A percentile compares a stretch with the other conserved stretches of the same genome.
These are phyloP conservation scores for Labeo calbasu DNA, from an alignment of 2,797 vertebrate genomes.

Conservation along the genomic window DNA sequence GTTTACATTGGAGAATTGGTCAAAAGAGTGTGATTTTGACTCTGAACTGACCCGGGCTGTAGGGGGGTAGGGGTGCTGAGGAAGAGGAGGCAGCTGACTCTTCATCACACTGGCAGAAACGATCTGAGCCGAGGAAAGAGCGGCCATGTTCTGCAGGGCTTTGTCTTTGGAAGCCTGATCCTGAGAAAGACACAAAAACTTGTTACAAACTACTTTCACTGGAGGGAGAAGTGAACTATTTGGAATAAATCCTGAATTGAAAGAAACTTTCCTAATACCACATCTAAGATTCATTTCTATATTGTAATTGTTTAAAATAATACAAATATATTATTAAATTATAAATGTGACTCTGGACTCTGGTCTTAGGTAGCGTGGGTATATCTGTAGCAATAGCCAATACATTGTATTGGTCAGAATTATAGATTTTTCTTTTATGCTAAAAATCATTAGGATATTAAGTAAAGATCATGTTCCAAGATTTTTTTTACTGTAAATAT, in stretches of 20 bases:
- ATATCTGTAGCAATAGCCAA: too few relatives aligned
- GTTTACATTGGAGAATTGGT: not conserved
- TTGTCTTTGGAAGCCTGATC: constrained; percentile 98
- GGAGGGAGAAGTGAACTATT: not conserved
- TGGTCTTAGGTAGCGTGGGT: too few relatives aligned
- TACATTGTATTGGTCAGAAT: too few relatives aligned
- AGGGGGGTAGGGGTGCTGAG: constrained; percentile 86
- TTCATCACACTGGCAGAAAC: constrained; percentile 95
- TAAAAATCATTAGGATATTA: too few relatives aligned
- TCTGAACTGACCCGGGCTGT: constrained; percentile 85
- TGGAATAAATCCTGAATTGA: not conserved
- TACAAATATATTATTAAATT: too few relatives aligned
- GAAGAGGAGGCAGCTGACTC: constrained; percentile 81
- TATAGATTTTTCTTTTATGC: too few relatives aligned
- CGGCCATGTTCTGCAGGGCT: constrained; percentile 94
- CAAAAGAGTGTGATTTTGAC: not conserved
- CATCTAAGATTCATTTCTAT: not conserved
- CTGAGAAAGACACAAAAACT: constrained; percentile 65
- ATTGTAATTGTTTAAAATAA: not conserved
- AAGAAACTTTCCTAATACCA: not conserved
- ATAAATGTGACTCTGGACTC: too few relatives aligned
- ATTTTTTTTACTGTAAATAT: too few relatives aligned
- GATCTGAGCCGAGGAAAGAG: constrained; percentile 94
- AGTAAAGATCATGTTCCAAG: too few relatives aligned
- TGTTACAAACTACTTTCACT: not conserved